phyloP scores from a whole-genome alignment of 64 coral and sea anemone species.

The Pocillopora verrucosa region DNA sequence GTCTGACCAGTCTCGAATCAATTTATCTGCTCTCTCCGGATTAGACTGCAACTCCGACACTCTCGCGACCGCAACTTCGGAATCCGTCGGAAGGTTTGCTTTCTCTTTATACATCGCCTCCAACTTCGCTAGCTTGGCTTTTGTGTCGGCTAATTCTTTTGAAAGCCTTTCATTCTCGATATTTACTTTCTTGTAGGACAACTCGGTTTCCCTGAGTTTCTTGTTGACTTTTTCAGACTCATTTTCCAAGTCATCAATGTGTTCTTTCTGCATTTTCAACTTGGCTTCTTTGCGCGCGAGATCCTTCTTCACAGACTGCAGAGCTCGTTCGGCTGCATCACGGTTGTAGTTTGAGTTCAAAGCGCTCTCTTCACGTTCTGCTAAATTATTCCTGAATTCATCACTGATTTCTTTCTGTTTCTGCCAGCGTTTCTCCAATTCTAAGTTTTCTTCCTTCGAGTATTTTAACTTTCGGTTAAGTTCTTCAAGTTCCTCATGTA shows the following conservation, averaged over 20 bases:
- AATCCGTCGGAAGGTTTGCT: slow-evolving; percentile 2
- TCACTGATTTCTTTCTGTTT: slow-evolving; percentile 77
- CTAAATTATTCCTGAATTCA: slow-evolving; percentile 65
- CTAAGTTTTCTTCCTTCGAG: slow-evolving; percentile 54
- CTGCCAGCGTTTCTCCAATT: slow-evolving; percentile 78
- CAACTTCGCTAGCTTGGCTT: slow-evolving; percentile 47
- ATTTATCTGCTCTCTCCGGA: slow-evolving; percentile 39
- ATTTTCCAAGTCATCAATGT: slow-evolving; percentile 66
- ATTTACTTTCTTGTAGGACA: slow-evolving; percentile 50
- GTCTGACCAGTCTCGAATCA: slow-evolving; percentile 70
- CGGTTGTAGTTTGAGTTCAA: slow-evolving; percentile 66
- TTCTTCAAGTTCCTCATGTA: slow-evolving; percentile 72
- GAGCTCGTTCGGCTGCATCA: slow-evolving; percentile 59
- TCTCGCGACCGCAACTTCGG: slow-evolving; percentile 40
- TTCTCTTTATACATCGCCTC: slow-evolving; percentile 49
- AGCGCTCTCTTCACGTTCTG: slow-evolving; percentile 62
- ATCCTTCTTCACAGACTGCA: slow-evolving; percentile 77
- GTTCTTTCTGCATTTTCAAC: slow-evolving; percentile 68
- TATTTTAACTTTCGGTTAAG: slow-evolving; percentile 59
- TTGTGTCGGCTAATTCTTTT: slow-evolving; percentile 65
- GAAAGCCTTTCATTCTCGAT: slow-evolving; percentile 75
- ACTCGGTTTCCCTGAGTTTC: slow-evolving; percentile 73
- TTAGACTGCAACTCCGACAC: slow-evolving; percentile 13
- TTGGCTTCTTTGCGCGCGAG: slow-evolving; percentile 63
- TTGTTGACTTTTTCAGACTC: slow-evolving; percentile 57